Evolutionary conservation across 2,888 invertebrate species (phyloP).

Genomic region (Andrena hattorfiana): DNA sequence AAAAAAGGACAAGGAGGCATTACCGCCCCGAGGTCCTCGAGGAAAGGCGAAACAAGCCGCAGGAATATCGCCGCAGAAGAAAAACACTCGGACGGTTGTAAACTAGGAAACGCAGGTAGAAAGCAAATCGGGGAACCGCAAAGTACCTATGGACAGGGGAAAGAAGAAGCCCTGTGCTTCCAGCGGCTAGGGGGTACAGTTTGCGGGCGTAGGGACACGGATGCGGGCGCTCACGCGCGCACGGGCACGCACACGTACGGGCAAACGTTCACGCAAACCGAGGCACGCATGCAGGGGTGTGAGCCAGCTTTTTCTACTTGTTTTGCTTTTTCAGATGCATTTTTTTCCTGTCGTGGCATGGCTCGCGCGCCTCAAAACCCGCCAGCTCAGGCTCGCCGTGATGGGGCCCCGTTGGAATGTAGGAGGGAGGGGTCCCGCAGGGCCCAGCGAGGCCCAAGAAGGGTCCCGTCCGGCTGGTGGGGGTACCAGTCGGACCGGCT

Average conservation of each 20-base stretch:
- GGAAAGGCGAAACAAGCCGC: neutral
- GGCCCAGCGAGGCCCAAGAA: constrained; percentile 88
- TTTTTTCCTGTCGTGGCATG: constrained; percentile 78
- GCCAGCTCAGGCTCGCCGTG: constrained; percentile 75
- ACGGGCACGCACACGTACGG: neutral
- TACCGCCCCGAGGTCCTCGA: neutral
- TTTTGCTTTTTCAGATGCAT: constrained; percentile 80
- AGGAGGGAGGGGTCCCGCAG: constrained; percentile 82
- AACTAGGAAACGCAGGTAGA: neutral
- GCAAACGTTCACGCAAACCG: constrained; percentile 42
- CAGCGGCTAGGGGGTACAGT: neutral
- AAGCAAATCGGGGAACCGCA: constrained; percentile 12
- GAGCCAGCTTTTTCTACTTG: constrained; percentile 78
- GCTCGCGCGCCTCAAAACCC: constrained; percentile 80
- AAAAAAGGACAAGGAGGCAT: neutral
- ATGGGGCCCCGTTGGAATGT: constrained; percentile 85
- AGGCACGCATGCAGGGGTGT: constrained; percentile 70
- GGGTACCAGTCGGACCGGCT: constrained; percentile 83
- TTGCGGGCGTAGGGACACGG: constrained; percentile 5
- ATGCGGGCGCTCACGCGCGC: neutral
- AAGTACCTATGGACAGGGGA: neutral
- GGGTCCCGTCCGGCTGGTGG: constrained; percentile 87
- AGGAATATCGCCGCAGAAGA: neutral
- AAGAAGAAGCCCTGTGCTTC: neutral
- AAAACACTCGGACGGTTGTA: constrained; percentile 1